A percentile compares a stretch with the other conserved stretches of the same genome.
Conservation (phyloP, 2,797 vertebrate species). For the Microcaecilia unicolor region DNA sequence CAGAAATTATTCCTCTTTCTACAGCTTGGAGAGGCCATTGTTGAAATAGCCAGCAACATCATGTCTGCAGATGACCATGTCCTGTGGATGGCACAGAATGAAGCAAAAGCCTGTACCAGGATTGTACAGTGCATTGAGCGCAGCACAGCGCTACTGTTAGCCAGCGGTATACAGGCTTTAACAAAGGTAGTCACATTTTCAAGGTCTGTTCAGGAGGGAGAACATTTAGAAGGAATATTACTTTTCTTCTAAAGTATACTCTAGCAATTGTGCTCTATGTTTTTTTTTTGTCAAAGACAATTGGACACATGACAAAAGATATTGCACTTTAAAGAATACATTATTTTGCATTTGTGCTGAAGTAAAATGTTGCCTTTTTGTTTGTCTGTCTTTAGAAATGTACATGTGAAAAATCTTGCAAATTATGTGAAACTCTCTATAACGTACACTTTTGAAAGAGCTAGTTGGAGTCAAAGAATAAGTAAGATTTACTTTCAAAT, state of each 20-base stretch:
- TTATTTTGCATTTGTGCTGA: too few species aligned
- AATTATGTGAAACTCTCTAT: too few species aligned
- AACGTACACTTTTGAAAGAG: too few species aligned
- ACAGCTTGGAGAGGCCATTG: slow-evolving; percentile 69
- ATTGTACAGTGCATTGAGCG: slow-evolving; percentile 79
- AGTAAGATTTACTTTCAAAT: too few species aligned
- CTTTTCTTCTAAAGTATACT: not conserved
- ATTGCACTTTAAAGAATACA: too few species aligned
- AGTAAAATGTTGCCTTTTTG: too few species aligned
- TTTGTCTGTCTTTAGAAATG: too few species aligned
- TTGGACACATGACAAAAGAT: too few species aligned
- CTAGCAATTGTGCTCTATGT: too few species aligned
- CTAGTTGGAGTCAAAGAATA: too few species aligned
- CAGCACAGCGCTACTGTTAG: slow-evolving; percentile 64
- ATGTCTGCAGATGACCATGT: slow-evolving; percentile 82
- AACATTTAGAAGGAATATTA: not conserved
- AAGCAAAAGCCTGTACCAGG: slow-evolving; percentile 75
- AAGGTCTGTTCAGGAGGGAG: not conserved
- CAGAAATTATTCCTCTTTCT: not conserved
- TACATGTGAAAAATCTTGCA: too few species aligned
- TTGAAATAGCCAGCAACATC: slow-evolving; percentile 80
- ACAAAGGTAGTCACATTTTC: slow-evolving; percentile 64
- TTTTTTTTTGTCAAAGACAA: too few species aligned
- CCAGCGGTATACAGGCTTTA: slow-evolving; percentile 52
- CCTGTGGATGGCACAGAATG: slow-evolving; percentile 83